Evolutionary conservation across 2,797 vertebrate genomes (phyloP).

Genomic region (Moxostoma hubbsi): DNA sequence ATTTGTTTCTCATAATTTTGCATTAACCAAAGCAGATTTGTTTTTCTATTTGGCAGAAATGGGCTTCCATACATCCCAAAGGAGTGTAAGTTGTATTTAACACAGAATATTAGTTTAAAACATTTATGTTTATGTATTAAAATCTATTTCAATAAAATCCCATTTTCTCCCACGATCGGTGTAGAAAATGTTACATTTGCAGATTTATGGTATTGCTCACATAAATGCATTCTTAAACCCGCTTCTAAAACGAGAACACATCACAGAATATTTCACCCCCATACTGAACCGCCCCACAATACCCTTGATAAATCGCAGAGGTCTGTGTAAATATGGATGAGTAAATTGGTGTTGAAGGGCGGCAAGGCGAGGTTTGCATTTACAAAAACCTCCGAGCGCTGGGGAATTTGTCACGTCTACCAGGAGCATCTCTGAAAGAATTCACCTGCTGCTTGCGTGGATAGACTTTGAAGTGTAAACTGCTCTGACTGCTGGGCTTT

Average conservation of each 20-base stretch:
- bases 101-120: no score
- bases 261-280: not conserved
- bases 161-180: no score
- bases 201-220: not conserved
- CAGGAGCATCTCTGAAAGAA: slow-evolving; percentile 4
- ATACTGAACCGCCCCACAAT: not conserved
- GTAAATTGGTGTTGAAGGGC: slow-evolving; percentile 3
- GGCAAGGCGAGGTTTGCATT: not conserved
- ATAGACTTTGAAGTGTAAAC: slow-evolving; percentile 47
- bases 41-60: no score
- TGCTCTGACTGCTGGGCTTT: slow-evolving; percentile 13
- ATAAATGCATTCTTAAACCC: not conserved
- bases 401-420: slow-evolving; percentile 15
- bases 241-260: not conserved
- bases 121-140: no score
- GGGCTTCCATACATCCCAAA: no score
- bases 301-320: not conserved
- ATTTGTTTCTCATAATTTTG: no score
- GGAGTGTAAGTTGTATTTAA: no score
- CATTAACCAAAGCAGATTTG: no score
- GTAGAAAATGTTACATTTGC: no score
- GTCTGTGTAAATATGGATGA: not conserved
- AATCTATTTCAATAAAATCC: no score
- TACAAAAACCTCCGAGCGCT: not conserved
- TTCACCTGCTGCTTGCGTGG: slow-evolving; percentile 24